These are phyloP conservation scores for Scaptomyza flava DNA, from an alignment of 2,888 invertebrate species.

Conservation along the genomic window DNA sequence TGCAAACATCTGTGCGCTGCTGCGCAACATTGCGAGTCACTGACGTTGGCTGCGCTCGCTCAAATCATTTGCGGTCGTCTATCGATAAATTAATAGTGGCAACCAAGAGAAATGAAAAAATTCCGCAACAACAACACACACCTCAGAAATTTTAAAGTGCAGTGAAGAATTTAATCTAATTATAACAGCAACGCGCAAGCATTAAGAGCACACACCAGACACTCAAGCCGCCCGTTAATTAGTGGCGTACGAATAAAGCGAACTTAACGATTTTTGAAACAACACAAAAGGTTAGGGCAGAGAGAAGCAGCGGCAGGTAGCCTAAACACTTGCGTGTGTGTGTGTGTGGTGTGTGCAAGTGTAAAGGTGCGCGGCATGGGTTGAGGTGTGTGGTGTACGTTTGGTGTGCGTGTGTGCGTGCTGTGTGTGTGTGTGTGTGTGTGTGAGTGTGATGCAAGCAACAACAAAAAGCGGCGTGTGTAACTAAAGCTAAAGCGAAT, in stretches of 20 bases:
- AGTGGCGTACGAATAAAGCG: conserved; percentile 37
- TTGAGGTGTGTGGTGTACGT: conserved; percentile 38
- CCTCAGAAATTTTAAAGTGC: conserved; percentile 54
- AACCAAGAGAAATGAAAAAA: conserved; percentile 59
- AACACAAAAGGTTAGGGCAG: conserved; percentile 46
- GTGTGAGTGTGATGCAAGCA: conserved; percentile 46
- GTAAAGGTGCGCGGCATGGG: conserved; percentile 52
- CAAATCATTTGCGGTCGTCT: conserved; percentile 25
- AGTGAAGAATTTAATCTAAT: conserved; percentile 74
- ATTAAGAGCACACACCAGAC: conserved; percentile 34
- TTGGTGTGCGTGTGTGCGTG: conserved; percentile 20
- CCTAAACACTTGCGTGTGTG: conserved; percentile 45
- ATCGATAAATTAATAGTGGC: conserved; percentile 51
- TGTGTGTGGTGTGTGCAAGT: conserved; percentile 39
- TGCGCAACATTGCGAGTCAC: conserved; percentile 37
- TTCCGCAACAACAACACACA: conserved; percentile 66
- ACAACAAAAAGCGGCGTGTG: conserved; percentile 50
- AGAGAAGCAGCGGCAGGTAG: conserved; percentile 50
- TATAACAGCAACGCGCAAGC: conserved; percentile 62
- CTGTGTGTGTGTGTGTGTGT: conserved; percentile 34
- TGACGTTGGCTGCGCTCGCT: conserved; percentile 50
- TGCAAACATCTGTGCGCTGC: conserved; percentile 33
- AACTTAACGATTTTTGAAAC: conserved; percentile 60
- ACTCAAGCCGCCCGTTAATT: conserved; percentile 53
- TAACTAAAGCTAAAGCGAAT: conserved; percentile 54